Conservation (phyloP, 2,888 invertebrate species). For the Dromius quadrimaculatus region DNA sequence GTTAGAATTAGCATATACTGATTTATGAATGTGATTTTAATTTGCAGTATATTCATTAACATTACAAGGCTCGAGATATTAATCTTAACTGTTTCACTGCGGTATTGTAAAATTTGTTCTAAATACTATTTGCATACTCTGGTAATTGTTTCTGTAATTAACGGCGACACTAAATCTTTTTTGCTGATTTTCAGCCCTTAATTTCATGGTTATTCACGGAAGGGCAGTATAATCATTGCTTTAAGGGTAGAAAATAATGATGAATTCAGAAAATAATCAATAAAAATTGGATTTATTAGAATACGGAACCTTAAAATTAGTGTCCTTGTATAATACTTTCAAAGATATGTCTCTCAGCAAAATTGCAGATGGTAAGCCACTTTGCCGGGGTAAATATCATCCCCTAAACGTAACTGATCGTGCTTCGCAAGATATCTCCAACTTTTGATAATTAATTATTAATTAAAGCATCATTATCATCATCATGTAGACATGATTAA, state of each 20-base stretch:
- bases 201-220: no score
- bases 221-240: no score
- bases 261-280: no score
- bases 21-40: slow-evolving; percentile 48
- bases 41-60: slow-evolving; percentile 26
- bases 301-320: no score
- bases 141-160: slow-evolving; percentile 21
- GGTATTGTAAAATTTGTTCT: slow-evolving; percentile 30
- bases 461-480: slow-evolving; percentile 18
- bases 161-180: slow-evolving; percentile 7
- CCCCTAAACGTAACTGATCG: slow-evolving; percentile 24
- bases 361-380: no score
- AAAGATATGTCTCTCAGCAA: no score
- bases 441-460: slow-evolving; percentile 33
- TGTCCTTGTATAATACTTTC: no score
- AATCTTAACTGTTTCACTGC: slow-evolving; percentile 45
- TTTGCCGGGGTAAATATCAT: no score
- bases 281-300: no score
- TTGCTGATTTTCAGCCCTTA: no score
- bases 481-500: slow-evolving; percentile 20
- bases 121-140: slow-evolving; percentile 28
- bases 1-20: slow-evolving; percentile 45
- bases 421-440: slow-evolving; percentile 15
- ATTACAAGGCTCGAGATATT: slow-evolving; percentile 37
- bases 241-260: no score